Evolutionary conservation across 2,797 vertebrate species (phyloP), one percentile per base, ranked within the genome.

Genomic region (Sandelia bainsii): DNA sequence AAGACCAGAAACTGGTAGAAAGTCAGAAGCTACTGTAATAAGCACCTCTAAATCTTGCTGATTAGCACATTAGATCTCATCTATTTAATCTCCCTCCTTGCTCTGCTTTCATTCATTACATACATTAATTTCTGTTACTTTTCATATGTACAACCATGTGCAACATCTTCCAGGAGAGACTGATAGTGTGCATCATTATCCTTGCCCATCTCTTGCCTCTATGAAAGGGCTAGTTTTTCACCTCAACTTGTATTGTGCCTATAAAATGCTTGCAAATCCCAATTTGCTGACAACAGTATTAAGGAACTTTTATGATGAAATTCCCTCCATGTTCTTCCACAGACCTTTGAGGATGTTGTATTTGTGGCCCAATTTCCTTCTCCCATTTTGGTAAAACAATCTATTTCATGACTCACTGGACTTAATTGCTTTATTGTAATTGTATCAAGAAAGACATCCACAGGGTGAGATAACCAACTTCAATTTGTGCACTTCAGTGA

Each of bases 391-490:
- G 68, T 59, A 87, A 91, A 91, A 89, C 87, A 88, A 86, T 88
- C 87, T 69, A 88, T 91, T 92, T 90, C 87, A 92, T 92, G 92
- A 92, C 46, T 92, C 86, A 79, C 64, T 87, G 81, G 77, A 84
- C 70, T 88, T 88, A 91, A 92, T 88, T 84, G 81, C 79, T 69
- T 84, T 80, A 87, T 86, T 88, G 76, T 91, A 86, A 91, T 87
- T 88, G 82, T 87, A 87, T 87, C 86, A 85, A 67, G 57, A 85
- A 85, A 89, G 69, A 85, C 81, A 90, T 91, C 91, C 79, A 85
- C 66, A 34, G 79, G 78, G 86, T 79, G 58, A 74, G 77, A 87
- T 84, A 79, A 80, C 77, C 62, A 81, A 83, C 77, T 83, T 77
- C 48, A 82, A 89, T 83, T 88, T 86, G 58, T 68, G 64, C 75